phyloP scores from a whole-genome alignment of 35 echinoderm and acorn worm species.

The Heliocidaris tuberculata region DNA sequence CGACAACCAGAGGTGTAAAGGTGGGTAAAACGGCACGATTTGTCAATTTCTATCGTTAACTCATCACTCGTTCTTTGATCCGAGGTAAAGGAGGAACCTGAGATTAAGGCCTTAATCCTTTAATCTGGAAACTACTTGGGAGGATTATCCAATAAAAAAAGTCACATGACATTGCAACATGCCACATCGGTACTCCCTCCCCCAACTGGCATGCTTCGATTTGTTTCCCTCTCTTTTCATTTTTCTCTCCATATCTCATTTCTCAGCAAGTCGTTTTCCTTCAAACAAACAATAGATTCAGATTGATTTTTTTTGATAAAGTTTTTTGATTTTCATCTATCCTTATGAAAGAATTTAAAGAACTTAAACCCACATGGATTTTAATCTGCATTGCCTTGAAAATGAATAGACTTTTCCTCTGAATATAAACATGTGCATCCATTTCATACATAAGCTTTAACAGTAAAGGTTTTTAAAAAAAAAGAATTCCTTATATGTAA shows the following conservation, averaged over 20 bases:
- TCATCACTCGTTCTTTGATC: slow-evolving; percentile 4
- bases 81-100: neutral
- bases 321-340: too few species aligned
- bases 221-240: neutral
- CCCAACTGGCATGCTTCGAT: neutral
- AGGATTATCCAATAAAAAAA: slow-evolving; percentile 32
- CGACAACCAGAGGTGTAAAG: neutral
- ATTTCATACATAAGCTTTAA: neutral
- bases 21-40: neutral
- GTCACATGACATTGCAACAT: neutral
- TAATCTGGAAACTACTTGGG: slow-evolving; percentile 36
- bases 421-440: neutral
- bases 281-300: too few species aligned
- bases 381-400: too few species aligned
- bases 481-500: neutral
- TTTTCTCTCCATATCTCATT: neutral
- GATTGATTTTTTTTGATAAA: too few species aligned
- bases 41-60: slow-evolving; percentile 27
- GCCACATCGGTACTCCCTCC: neutral
- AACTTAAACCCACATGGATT: too few species aligned
- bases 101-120: slow-evolving; percentile 20
- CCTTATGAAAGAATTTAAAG: too few species aligned
- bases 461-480: neutral
- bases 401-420: neutral
- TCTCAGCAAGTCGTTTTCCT: too few species aligned